Conservation (phyloP, 2,888 invertebrate genomes). For the Drosophila helvetica region DNA sequence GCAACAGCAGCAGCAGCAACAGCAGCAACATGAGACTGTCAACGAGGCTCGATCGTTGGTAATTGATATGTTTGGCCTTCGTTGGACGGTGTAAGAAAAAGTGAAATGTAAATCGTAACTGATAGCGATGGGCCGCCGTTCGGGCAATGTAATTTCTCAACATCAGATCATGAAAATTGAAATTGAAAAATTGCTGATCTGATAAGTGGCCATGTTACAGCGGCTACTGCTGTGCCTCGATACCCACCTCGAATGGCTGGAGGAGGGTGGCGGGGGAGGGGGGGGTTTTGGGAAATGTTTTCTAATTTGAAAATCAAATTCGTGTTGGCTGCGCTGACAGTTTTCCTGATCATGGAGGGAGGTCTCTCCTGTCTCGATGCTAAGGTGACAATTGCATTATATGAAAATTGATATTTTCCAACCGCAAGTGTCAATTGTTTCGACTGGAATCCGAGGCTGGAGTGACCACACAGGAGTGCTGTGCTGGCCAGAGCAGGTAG, state of each 20-base stretch:
- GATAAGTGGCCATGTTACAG: slow-evolving; percentile 54
- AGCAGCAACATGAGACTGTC: slow-evolving; percentile 57
- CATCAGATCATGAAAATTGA: slow-evolving; percentile 58
- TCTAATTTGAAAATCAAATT: slow-evolving; percentile 47
- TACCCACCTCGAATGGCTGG: not conserved
- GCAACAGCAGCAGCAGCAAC: slow-evolving; percentile 39
- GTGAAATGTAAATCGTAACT: slow-evolving; percentile 73
- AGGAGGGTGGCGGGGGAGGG: too few species aligned
- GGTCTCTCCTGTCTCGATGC: slow-evolving; percentile 22
- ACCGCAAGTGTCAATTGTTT: slow-evolving; percentile 41
- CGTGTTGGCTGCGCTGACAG: slow-evolving; percentile 57
- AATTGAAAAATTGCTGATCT: slow-evolving; percentile 74
- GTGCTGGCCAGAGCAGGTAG: slow-evolving; percentile 1
- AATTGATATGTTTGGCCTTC: slow-evolving; percentile 73
- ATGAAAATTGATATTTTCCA: slow-evolving; percentile 70
- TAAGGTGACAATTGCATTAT: slow-evolving; percentile 72
- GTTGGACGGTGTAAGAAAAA: slow-evolving; percentile 40
- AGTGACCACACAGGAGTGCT: slow-evolving; percentile 60
- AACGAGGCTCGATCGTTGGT: slow-evolving; percentile 68
- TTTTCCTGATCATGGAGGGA: slow-evolving; percentile 42
- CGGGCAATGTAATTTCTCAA: slow-evolving; percentile 66
- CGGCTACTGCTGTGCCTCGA: slow-evolving; percentile 8
- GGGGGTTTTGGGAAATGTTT: slow-evolving; percentile 21
- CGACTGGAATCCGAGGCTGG: slow-evolving; percentile 32
- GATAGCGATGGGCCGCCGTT: slow-evolving; percentile 53